Percentiles rank a stretch among this genome's conserved stretches.
These are phyloP conservation scores for Eciton burchellii DNA, from an alignment of 1,140 invertebrate genomes.

Conservation along the genomic window DNA sequence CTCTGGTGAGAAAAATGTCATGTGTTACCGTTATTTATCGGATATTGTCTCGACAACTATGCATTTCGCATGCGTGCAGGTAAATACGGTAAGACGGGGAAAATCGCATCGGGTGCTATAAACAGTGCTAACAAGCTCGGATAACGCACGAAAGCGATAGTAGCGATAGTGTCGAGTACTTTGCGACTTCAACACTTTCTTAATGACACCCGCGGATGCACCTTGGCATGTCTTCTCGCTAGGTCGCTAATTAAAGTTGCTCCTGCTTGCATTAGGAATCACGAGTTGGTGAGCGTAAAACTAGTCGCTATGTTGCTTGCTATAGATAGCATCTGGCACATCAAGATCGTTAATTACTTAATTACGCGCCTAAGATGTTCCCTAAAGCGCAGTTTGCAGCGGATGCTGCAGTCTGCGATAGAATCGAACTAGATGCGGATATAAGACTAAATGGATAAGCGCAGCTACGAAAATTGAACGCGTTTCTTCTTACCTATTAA, in stretches of 20 bases:
- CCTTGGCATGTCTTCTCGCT: constrained; percentile 65
- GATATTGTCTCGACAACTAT: neutral
- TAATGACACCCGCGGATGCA: constrained; percentile 66
- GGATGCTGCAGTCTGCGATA: constrained; percentile 35
- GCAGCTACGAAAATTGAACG: neutral
- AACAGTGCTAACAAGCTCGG: neutral
- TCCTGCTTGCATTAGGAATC: constrained; percentile 71
- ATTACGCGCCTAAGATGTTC: constrained; percentile 65
- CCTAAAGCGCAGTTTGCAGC: constrained; percentile 44
- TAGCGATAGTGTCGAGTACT: constrained; percentile 18
- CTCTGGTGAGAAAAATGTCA: neutral
- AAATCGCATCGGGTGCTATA: neutral
- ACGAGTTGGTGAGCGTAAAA: constrained; percentile 67
- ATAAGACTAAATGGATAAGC: neutral
- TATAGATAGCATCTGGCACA: constrained; percentile 62
- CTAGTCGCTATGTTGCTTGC: constrained; percentile 60
- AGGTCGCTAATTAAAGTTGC: constrained; percentile 69
- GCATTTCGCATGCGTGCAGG: neutral
- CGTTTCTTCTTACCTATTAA: neutral
- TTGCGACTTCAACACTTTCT: constrained; percentile 68
- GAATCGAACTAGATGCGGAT: neutral
- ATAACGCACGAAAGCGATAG: constrained; percentile 19
- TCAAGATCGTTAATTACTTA: constrained; percentile 75
- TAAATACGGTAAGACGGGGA: neutral
- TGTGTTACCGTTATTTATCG: neutral